phyloP scores from a whole-genome alignment of 2,888 invertebrate genomes.

The Plusia festucae region DNA sequence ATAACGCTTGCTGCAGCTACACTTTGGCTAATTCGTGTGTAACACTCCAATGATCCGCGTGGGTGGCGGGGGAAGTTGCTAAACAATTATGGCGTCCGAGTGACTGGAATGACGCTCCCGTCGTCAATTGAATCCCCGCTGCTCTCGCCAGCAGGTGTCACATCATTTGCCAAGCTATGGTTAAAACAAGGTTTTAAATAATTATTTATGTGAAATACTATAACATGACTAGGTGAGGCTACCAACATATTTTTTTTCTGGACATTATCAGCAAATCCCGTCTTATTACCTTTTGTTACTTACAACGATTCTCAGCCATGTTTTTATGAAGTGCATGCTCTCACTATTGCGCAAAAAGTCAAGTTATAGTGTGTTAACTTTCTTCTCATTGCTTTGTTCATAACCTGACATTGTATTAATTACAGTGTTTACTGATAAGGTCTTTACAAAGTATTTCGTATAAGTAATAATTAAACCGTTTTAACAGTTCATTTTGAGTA shows the following conservation, averaged over 20 bases:
- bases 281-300: constrained; percentile 27
- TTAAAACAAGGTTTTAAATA: constrained; percentile 14
- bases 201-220: no score
- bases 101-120: no score
- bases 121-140: no score
- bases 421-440: constrained; percentile 2
- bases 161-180: no score
- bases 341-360: constrained; percentile 45
- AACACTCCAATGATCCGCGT: no score
- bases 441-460: not conserved
- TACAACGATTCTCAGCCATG: constrained; percentile 41
- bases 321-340: constrained; percentile 39
- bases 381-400: constrained; percentile 47
- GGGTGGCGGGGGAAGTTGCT: no score
- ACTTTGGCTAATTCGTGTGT: no score
- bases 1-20: no score
- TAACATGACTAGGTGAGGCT: no score
- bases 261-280: constrained; percentile 38
- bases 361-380: constrained; percentile 44
- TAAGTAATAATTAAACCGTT: constrained; percentile 14
- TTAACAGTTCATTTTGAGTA: constrained; percentile 5
- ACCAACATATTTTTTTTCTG: constrained; percentile 23
- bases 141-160: no score
- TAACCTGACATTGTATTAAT: constrained; percentile 37
- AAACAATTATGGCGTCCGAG: no score